Percentiles rank a stretch among this genome's conserved stretches.
Evolutionary conservation across 2,888 invertebrate genomes (phyloP).

Genomic region (Patella depressa): DNA sequence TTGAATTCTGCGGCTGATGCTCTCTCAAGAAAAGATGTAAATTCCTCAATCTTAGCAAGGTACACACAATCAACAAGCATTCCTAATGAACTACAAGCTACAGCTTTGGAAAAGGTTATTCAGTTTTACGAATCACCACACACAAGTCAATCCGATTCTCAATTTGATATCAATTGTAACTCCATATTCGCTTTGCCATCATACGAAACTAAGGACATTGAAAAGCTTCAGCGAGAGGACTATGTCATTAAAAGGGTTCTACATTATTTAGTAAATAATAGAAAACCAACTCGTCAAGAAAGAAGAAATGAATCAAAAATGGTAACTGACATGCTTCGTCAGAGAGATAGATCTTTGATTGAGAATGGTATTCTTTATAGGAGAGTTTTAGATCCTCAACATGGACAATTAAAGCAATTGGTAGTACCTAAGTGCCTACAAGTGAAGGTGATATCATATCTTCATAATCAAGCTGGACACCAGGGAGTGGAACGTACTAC

Average conservation of each 20-base stretch:
- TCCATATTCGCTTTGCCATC: conserved; percentile 5
- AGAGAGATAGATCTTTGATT: neutral
- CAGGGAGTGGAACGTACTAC: conserved; percentile 36
- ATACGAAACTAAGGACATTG: neutral
- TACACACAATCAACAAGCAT: neutral
- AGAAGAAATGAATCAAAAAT: neutral
- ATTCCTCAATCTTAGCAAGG: neutral
- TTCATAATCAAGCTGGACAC: conserved; percentile 37
- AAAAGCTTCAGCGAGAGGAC: conserved; percentile 1
- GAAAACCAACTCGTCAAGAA: neutral
- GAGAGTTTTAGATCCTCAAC: neutral
- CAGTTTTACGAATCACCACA: neutral
- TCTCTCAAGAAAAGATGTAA: conserved; percentile 22
- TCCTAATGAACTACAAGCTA: conserved; percentile 13
- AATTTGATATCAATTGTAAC: neutral
- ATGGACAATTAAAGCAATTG: neutral
- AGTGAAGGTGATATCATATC: conserved; percentile 7
- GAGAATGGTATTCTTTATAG: neutral
- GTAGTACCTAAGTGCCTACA: conserved; percentile 16
- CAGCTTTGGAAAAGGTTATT: conserved; percentile 11
- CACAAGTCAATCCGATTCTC: neutral
- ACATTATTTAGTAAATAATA: neutral
- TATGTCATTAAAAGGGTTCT: neutral
- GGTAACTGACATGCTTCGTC: neutral
- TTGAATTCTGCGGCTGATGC: conserved; percentile 29